Evolutionary conservation across 2,797 vertebrate genomes (phyloP).

Genomic region (Danio jaintianensis): DNA sequence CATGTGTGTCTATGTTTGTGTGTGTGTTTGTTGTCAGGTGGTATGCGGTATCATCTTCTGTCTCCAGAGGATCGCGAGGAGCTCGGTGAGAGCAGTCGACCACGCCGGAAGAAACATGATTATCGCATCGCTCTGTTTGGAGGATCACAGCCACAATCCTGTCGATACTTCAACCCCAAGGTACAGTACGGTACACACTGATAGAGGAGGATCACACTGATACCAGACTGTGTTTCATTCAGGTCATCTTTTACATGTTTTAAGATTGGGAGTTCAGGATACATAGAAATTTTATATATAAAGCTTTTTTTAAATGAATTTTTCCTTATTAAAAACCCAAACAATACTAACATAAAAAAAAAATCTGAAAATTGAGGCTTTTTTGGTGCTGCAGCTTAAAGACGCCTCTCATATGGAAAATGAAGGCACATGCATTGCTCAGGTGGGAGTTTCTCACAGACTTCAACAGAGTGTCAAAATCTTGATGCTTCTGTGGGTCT

Average conservation of each 20-base stretch:
- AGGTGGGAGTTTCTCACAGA: too few relatives aligned
- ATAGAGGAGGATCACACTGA: too few relatives aligned
- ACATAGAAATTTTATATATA: not conserved
- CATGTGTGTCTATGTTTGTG: conserved; percentile 21
- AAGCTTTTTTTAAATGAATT: too few relatives aligned
- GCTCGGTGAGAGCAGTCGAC: conserved; percentile 91
- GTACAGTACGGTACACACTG: conserved; percentile 69
- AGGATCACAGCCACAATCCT: conserved; percentile 96
- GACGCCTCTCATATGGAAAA: too few relatives aligned
- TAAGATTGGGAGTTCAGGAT: not conserved
- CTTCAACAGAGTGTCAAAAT: too few relatives aligned
- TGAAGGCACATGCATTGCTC: too few relatives aligned
- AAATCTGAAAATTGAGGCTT: too few relatives aligned
- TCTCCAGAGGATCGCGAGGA: conserved; percentile 96
- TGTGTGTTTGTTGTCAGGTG: conserved; percentile 77
- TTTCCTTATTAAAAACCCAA: too few relatives aligned
- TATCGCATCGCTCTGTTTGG: conserved; percentile 96
- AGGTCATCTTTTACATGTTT: not conserved
- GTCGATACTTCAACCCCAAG: conserved; percentile 98
- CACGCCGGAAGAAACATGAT: conserved; percentile 94
- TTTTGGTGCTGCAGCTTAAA: too few relatives aligned
- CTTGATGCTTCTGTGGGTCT: too few relatives aligned
- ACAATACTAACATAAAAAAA: too few relatives aligned
- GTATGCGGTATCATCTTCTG: conserved; percentile 95
- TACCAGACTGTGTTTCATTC: not conserved